Conservation (phyloP, 2,888 invertebrate species). For the Biston betularia region DNA sequence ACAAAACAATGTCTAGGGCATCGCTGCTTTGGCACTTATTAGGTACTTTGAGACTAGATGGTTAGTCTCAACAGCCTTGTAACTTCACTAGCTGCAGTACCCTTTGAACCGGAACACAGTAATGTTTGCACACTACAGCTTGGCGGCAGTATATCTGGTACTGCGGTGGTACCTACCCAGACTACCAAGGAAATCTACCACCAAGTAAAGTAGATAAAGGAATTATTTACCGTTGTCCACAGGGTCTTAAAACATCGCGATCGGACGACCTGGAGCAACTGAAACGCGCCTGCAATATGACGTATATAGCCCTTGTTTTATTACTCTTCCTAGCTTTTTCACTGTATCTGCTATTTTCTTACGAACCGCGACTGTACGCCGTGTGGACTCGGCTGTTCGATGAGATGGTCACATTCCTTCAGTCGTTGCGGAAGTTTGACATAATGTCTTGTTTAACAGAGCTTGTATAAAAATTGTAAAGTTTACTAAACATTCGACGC, state of each 20-base stretch:
- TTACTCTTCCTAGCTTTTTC: conserved; percentile 21
- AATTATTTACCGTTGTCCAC: conserved; percentile 12
- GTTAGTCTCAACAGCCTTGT: too few relatives aligned
- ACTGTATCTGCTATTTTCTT: conserved; percentile 11
- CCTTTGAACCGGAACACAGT: too few relatives aligned
- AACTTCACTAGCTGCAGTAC: too few relatives aligned
- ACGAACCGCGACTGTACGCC: conserved; percentile 13
- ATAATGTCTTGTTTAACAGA: conserved; percentile 12
- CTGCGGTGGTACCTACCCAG: too few relatives aligned
- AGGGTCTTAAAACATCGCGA: conserved; percentile 9
- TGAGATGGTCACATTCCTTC: background rate
- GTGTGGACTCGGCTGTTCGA: background rate
- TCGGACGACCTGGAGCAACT: conserved; percentile 21
- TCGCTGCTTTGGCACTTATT: too few relatives aligned
- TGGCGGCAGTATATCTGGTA: too few relatives aligned
- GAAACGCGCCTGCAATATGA: conserved; percentile 24
- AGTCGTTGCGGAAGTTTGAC: conserved; percentile 7
- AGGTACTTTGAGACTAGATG: too few relatives aligned
- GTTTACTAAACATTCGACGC: too few relatives aligned
- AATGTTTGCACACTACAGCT: too few relatives aligned
- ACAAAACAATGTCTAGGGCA: too few relatives aligned
- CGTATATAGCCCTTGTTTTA: conserved; percentile 25
- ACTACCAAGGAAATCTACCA: too few relatives aligned
- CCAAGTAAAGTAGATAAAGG: background rate
- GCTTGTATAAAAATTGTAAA: conserved; percentile 7